Evolutionary conservation across 2,888 invertebrate species (phyloP), one percentile per base, ranked within the genome.

Genomic region (Agrilus cyanescens): DNA sequence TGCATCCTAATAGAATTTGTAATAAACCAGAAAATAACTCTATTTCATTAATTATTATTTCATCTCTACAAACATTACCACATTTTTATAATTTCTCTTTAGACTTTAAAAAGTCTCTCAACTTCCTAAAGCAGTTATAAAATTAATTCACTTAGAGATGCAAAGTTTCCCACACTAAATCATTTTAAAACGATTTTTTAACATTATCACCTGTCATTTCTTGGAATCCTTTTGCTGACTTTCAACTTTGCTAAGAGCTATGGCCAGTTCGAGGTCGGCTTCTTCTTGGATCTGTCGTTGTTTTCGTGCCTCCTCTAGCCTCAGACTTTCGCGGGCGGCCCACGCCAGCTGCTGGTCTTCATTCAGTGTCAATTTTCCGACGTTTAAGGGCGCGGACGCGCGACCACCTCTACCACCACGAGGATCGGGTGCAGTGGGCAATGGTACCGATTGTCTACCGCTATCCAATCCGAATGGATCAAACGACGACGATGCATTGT

Each of bases 341-440:
- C 83, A 84, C 13, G 77, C 80, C 60, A 82, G 64, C 64, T 84
- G 83, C 60, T 78, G 74, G 55, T 80, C 80, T 60, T 83, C 82
- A 1, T 71, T 69, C 1, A 74, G 67, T 25, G 25, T 25, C 13
- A 69, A 41, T 10, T 53, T 42, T 49, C 62, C 41, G 37, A 49
- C 50, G 44, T 50, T 48, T n/a, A 53, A 45, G 33, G 58, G 58
- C 32, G 53, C 57, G 3, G 57, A 66, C 12, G 61, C 54, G 40
- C 66, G 55, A 38, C 66, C 66, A 46, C 59, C 60, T 37, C 46
- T 47, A 59, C 14, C 61, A 55, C 47, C 44, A 53, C 55, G 46
- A 46, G 53, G 48, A 49, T 53, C 52, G 40, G 50, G 42, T 41
- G 52, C 32, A 25, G 25, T 25, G 13, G 53, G 54, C 36, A 56